Evolutionary conservation across 2,113 vertebrate genomes (phyloP).

Genomic region (Mormoops blainvillei): DNA sequence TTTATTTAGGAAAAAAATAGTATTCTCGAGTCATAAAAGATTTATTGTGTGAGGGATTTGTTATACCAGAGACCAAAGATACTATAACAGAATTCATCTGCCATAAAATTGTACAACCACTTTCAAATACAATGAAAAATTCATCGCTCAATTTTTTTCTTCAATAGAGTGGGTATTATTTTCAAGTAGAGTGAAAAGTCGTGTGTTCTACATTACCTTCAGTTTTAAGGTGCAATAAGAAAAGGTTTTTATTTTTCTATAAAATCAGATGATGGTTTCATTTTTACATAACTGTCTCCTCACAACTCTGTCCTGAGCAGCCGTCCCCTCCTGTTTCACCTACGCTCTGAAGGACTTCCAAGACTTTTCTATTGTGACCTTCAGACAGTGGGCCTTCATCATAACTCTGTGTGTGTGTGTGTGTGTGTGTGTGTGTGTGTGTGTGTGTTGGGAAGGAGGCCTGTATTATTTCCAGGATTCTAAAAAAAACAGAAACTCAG

Average conservation of each 20-base stretch:
- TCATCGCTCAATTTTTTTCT: conserved; percentile 25
- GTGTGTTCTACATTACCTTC: not conserved
- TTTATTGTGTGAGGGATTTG: conserved; percentile 56
- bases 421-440: not conserved
- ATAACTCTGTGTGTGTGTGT: not conserved
- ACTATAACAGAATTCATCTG: conserved; percentile 38
- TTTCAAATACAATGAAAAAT: conserved; percentile 62
- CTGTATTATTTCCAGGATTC: not conserved
- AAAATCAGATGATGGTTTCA: not conserved
- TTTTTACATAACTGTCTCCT: not conserved
- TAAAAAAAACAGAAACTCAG: not conserved
- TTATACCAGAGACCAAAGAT: conserved; percentile 35
- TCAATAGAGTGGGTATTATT: conserved; percentile 20
- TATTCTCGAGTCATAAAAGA: conserved; percentile 56
- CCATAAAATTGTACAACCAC: conserved; percentile 44
- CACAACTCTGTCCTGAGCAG: not conserved
- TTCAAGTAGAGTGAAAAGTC: conserved; percentile 20
- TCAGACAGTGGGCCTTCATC: not conserved
- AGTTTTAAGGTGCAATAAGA: not conserved
- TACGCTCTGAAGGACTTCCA: not conserved
- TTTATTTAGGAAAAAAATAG: conserved; percentile 49
- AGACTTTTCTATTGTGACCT: not conserved
- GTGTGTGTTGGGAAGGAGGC: fast-evolving
- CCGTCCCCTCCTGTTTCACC: not conserved
- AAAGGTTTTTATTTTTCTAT: conserved; percentile 18